Conservation (phyloP, 2,797 vertebrate species). For the Anabas testudineus region DNA sequence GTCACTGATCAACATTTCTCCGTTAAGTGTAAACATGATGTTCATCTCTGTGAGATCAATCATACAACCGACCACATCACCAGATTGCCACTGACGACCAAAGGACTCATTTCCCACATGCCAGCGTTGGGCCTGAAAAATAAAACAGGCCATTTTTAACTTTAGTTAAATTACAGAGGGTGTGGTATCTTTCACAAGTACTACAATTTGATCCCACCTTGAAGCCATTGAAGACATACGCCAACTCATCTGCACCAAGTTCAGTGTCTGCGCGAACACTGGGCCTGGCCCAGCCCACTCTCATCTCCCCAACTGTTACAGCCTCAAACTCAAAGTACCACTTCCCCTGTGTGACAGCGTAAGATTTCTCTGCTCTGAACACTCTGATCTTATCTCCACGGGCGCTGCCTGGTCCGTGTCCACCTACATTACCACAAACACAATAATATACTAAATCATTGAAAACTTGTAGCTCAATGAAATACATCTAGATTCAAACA, state of each 20-base stretch:
- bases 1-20: constrained; percentile 95
- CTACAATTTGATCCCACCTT: constrained; percentile 78
- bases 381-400: constrained; percentile 88
- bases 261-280: constrained; percentile 89
- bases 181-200: constrained; percentile 9
- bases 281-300: constrained; percentile 94
- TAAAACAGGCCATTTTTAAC: background rate
- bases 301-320: constrained; percentile 93
- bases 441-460: background rate
- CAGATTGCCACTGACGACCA: constrained; percentile 91
- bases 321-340: constrained; percentile 98
- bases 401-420: constrained; percentile 69
- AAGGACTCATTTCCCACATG: constrained; percentile 93
- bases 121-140: constrained; percentile 92
- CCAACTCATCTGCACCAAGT: constrained; percentile 91
- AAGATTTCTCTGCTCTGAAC: constrained; percentile 93
- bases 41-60: constrained; percentile 92
- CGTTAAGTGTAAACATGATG: constrained; percentile 96
- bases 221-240: constrained; percentile 94
- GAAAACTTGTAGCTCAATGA: background rate
- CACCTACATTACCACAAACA: constrained; percentile 70
- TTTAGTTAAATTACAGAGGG: background rate
- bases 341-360: constrained; percentile 88
- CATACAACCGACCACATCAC: constrained; percentile 95
- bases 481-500: background rate